A percentile compares a stretch with the other conserved stretches of the same genome.
Conservation (phyloP, 2,797 vertebrate species). For the Catamblyrhynchus diadema region DNA sequence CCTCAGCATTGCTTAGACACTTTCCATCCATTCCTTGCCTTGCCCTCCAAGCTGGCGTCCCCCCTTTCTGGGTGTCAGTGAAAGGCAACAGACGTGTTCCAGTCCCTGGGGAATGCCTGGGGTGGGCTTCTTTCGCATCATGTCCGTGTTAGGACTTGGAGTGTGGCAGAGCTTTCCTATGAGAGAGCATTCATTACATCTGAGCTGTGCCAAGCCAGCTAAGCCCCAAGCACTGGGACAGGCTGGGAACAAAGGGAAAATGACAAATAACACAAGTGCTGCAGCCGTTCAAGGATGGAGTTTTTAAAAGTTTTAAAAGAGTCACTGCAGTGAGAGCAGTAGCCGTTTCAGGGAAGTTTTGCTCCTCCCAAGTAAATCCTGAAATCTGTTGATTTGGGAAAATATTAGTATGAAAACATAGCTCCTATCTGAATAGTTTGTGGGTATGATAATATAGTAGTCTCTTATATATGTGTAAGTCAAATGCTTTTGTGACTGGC, state of each 20-base stretch:
- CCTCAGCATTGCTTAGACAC: neutral
- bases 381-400: neutral
- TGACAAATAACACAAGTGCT: neutral
- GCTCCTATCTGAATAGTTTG: neutral
- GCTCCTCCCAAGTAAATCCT: neutral
- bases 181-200: neutral
- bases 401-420: neutral
- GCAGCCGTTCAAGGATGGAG: neutral
- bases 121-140: neutral
- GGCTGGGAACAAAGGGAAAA: neutral
- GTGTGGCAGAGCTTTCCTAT: fast-evolving
- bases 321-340: fast-evolving
- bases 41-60: fast-evolving
- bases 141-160: neutral
- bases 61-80: neutral
- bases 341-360: neutral
- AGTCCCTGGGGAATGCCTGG: neutral
- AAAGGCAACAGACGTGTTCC: neutral
- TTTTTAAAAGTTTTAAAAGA: neutral
- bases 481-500: neutral
- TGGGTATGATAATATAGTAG: neutral
- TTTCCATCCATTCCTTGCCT: neutral
- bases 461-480: neutral
- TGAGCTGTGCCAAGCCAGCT: neutral
- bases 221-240: neutral